These are phyloP conservation scores for Antheraea assamensis DNA, from an alignment of 2,888 invertebrate species.

Conservation along the genomic window DNA sequence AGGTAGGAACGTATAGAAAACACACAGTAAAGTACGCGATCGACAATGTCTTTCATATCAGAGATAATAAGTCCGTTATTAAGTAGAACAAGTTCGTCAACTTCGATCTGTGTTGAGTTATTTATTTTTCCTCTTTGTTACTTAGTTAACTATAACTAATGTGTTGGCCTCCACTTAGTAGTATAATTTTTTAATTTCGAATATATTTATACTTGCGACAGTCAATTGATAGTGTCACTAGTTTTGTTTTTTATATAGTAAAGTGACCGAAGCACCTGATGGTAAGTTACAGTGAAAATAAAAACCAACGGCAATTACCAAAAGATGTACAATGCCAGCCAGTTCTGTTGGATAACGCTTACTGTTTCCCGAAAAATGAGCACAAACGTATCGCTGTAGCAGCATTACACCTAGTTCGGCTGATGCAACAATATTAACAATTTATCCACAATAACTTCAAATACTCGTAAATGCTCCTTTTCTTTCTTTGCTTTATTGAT, in stretches of 20 bases:
- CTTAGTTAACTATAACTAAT: slow-evolving; percentile 23
- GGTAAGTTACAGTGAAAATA: too few species aligned
- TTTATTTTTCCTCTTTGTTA: slow-evolving; percentile 29
- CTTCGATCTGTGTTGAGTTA: slow-evolving; percentile 33
- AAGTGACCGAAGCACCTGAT: too few species aligned
- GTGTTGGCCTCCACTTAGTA: slow-evolving; percentile 27
- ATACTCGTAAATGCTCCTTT: neutral
- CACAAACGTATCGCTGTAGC: too few species aligned
- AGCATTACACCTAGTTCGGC: neutral
- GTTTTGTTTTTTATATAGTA: neutral
- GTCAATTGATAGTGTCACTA: neutral
- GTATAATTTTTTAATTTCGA: slow-evolving; percentile 3
- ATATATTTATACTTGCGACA: neutral
- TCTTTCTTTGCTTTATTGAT: neutral
- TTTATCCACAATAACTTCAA: neutral
- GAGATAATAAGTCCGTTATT: slow-evolving; percentile 31
- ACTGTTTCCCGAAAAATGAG: too few species aligned
- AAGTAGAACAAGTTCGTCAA: slow-evolving; percentile 55
- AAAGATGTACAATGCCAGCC: too few species aligned
- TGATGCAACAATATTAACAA: neutral
- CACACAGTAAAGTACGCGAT: slow-evolving; percentile 11
- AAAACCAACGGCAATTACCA: too few species aligned
- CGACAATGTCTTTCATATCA: slow-evolving; percentile 27
- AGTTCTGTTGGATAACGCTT: too few species aligned
- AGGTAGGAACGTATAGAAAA: neutral